Evolutionary conservation across 2,113 vertebrate genomes (phyloP).

Genomic region (Sardina pilchardus): DNA sequence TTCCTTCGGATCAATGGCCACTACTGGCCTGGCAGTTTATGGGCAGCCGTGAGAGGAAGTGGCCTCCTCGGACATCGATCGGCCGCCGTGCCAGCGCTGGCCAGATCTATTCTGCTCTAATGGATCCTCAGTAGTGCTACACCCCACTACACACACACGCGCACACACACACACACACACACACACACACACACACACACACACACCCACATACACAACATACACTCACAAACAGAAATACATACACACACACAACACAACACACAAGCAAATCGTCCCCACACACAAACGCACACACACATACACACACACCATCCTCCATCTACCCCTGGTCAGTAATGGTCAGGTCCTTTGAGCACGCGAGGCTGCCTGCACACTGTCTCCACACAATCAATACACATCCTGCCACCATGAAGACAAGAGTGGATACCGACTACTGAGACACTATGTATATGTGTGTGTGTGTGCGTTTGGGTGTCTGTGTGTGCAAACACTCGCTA

Average conservation of each 20-base stretch:
- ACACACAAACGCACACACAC: background rate
- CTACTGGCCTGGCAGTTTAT: background rate
- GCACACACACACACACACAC: background rate
- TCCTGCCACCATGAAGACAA: background rate
- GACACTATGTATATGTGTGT: background rate
- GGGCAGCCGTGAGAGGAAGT: background rate
- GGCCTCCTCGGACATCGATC: background rate
- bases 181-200: background rate
- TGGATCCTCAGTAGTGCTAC: background rate
- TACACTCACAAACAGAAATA: background rate
- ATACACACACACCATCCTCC: background rate
- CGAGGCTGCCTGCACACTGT: background rate
- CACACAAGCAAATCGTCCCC: too few species aligned
- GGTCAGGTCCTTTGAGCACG: background rate
- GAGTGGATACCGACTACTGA: background rate
- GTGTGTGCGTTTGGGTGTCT: background rate
- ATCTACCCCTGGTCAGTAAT: background rate
- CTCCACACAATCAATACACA: constrained; percentile 1
- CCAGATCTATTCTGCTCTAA: background rate
- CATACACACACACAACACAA: background rate
- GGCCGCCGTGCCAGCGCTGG: background rate
- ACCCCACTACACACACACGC: background rate
- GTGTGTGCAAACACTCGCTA: background rate
- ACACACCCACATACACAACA: background rate
- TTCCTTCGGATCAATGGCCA: background rate